phyloP scores from a whole-genome alignment of 2,797 vertebrate species.

The Macroramphosus scolopax region DNA sequence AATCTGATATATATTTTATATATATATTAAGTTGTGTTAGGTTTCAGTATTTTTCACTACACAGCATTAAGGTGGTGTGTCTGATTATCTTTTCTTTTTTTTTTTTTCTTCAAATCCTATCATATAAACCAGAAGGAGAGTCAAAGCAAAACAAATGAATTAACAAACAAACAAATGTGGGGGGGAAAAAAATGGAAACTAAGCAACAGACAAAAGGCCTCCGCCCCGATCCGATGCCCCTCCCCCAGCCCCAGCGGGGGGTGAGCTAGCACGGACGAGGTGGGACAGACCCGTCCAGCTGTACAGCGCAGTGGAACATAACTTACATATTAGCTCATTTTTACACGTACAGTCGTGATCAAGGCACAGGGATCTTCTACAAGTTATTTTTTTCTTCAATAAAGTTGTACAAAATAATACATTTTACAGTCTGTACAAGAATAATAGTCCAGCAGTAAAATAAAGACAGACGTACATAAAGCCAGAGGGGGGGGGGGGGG shows the following conservation, averaged over 20 bases:
- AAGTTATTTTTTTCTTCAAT: constrained; percentile 86
- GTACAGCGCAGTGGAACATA: constrained; percentile 89
- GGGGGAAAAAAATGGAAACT: constrained; percentile 67
- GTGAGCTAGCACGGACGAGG: constrained; percentile 67
- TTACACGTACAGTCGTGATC: constrained; percentile 92
- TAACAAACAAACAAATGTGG: constrained; percentile 58
- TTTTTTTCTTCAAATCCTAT: constrained; percentile 64
- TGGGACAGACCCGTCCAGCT: constrained; percentile 82
- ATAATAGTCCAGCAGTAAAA: constrained; percentile 96
- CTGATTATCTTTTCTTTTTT: constrained; percentile 73
- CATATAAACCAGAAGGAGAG: constrained; percentile 76
- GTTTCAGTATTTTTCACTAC: constrained; percentile 76
- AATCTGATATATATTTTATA: constrained; percentile 71
- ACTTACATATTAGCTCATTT: constrained; percentile 90
- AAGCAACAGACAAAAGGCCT: constrained; percentile 85
- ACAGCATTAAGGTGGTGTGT: constrained; percentile 79
- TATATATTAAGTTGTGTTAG: constrained; percentile 73
- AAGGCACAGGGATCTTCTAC: constrained; percentile 96
- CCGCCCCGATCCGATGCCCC: constrained; percentile 54
- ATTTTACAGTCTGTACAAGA: constrained; percentile 99
- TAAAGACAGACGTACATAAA: constrained; percentile 78
- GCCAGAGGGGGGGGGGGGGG: constrained; percentile 32
- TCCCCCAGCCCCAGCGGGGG: constrained; percentile 34
- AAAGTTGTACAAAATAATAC: constrained; percentile 99
- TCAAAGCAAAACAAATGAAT: constrained; percentile 64